Evolutionary conservation across 2,888 invertebrate species (phyloP).

Genomic region (Sipha maydis): DNA sequence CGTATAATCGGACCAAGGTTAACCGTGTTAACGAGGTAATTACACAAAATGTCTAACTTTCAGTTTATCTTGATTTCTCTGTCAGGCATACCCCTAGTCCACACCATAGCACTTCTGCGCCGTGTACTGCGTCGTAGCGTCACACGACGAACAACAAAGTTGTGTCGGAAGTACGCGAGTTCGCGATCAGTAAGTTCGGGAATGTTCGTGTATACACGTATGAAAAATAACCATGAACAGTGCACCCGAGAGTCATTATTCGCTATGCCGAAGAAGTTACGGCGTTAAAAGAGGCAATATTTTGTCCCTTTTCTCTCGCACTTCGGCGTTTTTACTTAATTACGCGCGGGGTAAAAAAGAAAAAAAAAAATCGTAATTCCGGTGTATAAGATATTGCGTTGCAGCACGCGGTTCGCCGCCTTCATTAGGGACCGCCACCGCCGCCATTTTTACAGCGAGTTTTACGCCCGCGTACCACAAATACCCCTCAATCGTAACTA

Average conservation of each 20-base stretch:
- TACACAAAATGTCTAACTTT: constrained; percentile 49
- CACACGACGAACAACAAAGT: neutral
- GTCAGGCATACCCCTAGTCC: neutral
- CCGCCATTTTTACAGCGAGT: neutral
- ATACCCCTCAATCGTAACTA: neutral
- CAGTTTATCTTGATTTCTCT: constrained; percentile 44
- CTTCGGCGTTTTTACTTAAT: constrained; percentile 1
- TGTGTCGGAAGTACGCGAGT: neutral
- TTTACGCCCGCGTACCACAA: neutral
- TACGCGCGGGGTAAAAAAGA: neutral
- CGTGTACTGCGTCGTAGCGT: too few relatives aligned
- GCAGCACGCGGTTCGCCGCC: neutral
- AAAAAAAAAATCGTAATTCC: neutral
- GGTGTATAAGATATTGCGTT: neutral
- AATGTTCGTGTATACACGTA: neutral
- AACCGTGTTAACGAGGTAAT: constrained; percentile 47
- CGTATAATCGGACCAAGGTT: constrained; percentile 33
- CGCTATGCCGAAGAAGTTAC: neutral
- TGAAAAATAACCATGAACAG: too few relatives aligned
- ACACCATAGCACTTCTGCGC: neutral
- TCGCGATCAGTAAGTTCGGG: neutral
- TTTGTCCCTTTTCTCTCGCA: neutral
- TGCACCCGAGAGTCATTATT: constrained; percentile 5
- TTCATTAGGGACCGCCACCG: neutral
- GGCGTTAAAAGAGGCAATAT: neutral